Percentiles rank a stretch among this genome's conserved stretches.
Conservation (phyloP, 2,113 vertebrate species). For the Tinamus guttatus region DNA sequence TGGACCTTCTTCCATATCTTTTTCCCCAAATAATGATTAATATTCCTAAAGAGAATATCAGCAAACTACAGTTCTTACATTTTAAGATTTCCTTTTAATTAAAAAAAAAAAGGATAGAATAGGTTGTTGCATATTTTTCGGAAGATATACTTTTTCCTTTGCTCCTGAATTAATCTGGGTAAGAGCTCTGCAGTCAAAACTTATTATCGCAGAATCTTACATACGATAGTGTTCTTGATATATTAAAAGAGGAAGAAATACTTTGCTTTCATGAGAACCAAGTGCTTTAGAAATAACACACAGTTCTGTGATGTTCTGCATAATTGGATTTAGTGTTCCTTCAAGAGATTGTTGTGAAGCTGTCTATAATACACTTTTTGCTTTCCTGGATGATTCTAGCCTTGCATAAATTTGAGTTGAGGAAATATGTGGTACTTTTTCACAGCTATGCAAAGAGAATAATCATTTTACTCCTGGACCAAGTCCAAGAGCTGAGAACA, state of each 20-base stretch:
- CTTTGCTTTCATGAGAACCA: conserved; percentile 31
- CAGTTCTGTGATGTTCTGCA: conserved; percentile 36
- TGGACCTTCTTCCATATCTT: background rate
- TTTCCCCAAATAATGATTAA: background rate
- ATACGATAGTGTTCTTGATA: background rate
- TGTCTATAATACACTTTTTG: conserved; percentile 26
- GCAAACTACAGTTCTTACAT: background rate
- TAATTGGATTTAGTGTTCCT: conserved; percentile 57
- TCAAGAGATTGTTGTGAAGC: conserved; percentile 54
- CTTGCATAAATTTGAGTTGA: conserved; percentile 64
- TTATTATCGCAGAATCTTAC: conserved; percentile 49
- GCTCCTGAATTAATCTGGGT: conserved; percentile 32
- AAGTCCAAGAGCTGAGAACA: conserved; percentile 19
- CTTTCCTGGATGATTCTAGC: conserved; percentile 53
- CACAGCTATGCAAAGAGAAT: conserved; percentile 41
- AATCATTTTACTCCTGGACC: conserved; percentile 57
- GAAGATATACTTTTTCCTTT: conserved; percentile 1
- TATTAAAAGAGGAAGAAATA: conserved; percentile 49
- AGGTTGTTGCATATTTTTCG: background rate
- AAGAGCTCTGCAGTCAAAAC: conserved; percentile 50
- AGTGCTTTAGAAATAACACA: conserved; percentile 66
- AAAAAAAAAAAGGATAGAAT: background rate
- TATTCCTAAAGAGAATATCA: background rate
- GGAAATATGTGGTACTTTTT: conserved; percentile 57
- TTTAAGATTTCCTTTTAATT: background rate